Conservation (phyloP, 2,113 vertebrate genomes). For the Alethe castanea region DNA sequence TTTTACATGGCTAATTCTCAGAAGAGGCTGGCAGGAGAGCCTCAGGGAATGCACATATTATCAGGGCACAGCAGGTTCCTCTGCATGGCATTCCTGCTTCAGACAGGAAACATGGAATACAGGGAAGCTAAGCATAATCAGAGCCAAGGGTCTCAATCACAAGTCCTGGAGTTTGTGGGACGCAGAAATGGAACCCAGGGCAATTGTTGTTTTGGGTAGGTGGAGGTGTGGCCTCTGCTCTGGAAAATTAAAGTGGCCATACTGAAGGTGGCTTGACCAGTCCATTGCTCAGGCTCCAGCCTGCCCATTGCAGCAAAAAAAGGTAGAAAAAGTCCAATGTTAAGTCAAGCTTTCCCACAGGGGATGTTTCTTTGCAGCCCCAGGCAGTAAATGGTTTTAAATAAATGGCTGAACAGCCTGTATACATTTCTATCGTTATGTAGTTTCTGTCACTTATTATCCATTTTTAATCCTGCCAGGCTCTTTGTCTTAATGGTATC, state of each 20-base stretch:
- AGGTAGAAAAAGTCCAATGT: neutral
- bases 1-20: neutral
- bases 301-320: neutral
- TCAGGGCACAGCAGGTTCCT: neutral
- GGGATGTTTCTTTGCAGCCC: constrained; percentile 12
- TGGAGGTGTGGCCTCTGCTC: neutral
- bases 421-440: neutral
- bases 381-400: constrained; percentile 39
- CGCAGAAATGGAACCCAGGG: neutral
- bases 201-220: neutral
- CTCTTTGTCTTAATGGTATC: constrained; percentile 62
- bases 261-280: accelerated
- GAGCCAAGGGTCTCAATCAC: neutral
- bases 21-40: neutral
- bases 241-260: neutral
- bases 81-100: neutral
- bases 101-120: neutral
- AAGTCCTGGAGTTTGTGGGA: neutral
- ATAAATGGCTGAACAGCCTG: neutral
- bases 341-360: neutral
- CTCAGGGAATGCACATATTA: neutral
- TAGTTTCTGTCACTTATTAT: constrained; percentile 41
- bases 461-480: constrained; percentile 52
- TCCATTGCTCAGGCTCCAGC: neutral
- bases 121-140: neutral